Base-by-base conservation (phyloP, 2,113 vertebrate species). In the Laterallus jamaicensis region DNA sequence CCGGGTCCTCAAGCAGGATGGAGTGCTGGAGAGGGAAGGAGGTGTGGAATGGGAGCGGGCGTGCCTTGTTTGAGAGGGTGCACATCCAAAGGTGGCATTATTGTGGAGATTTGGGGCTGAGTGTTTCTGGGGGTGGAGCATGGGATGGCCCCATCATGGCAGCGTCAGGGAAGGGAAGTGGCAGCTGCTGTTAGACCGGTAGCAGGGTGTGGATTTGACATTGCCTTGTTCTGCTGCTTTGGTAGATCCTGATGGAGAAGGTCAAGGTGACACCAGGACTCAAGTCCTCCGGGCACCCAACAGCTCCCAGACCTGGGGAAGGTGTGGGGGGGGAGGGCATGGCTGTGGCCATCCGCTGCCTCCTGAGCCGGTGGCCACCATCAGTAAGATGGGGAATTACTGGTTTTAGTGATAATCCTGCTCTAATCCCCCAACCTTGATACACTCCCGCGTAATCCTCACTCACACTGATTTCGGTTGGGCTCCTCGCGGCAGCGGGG, bases 391-490 rank as follows among this genome's bases (percentile, higher is more conserved):
- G 78, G 92, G 91, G 88, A 96, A 93, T 93, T 82, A 94, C 83
- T 88, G 70, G 70, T 35, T 89, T 95, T 96, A 92, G 82, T 77
- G 87, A 26, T 97, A 95, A 95, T 96, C 93, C 67, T 3, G 22
- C 37, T 69, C 93, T 95, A 96, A 95, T 95, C 90, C 87, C 94
- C 56, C 86, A 88, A 82, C 86, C 92, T 92, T 73, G 83, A 94
- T 95, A 86, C 93, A 73, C 86, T 92, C 83, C 55, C 0, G 0
- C 55, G 2, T 95, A 93, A 96, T 92, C 90, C 93, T 92, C 94
- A 76, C 93, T 96, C 92, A 37, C 88, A 62, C 83, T 89, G 96
- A 63, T 96, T 85, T 93, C 10, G 39, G 9, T 69, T 24, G 93
- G 92, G 81, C 62, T 95, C 55, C 83, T 89, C 6, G 3, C 79